Evolutionary conservation across 2,797 vertebrate species (phyloP).

Genomic region (Sebastes vulpes): DNA sequence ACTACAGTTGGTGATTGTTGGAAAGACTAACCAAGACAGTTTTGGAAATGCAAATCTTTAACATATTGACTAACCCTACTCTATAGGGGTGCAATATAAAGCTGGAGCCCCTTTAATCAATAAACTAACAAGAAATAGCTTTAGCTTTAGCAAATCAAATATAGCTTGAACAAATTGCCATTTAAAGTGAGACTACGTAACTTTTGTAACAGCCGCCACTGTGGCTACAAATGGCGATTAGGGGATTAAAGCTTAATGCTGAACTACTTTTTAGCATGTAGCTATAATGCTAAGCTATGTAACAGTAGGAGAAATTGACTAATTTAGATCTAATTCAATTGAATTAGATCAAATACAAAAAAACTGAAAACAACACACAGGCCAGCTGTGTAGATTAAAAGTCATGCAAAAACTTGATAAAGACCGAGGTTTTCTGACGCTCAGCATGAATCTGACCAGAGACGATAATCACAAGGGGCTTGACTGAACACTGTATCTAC

Average conservation of each 20-base stretch:
- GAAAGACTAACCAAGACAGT: too few relatives aligned
- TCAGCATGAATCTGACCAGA: neutral
- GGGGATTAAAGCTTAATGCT: neutral
- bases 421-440: neutral
- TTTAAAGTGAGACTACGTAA: too few relatives aligned
- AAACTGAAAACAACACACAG: neutral
- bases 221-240: neutral
- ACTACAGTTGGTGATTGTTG: too few relatives aligned
- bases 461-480: slow-evolving; percentile 7
- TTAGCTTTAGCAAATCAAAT: neutral
- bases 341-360: neutral
- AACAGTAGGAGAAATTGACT: neutral
- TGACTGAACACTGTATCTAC: slow-evolving; percentile 30
- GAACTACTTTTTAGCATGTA: neutral
- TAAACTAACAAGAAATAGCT: neutral
- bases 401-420: neutral
- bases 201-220: neutral
- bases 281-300: neutral
- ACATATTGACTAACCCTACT: fast-evolving
- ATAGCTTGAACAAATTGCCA: neutral
- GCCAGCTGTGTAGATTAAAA: neutral
- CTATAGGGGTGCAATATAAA: neutral
- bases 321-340: neutral
- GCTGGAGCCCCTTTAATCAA: neutral
- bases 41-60: too few relatives aligned